Conservation (phyloP, 2,888 invertebrate species). For the Leptopilina myrica region DNA sequence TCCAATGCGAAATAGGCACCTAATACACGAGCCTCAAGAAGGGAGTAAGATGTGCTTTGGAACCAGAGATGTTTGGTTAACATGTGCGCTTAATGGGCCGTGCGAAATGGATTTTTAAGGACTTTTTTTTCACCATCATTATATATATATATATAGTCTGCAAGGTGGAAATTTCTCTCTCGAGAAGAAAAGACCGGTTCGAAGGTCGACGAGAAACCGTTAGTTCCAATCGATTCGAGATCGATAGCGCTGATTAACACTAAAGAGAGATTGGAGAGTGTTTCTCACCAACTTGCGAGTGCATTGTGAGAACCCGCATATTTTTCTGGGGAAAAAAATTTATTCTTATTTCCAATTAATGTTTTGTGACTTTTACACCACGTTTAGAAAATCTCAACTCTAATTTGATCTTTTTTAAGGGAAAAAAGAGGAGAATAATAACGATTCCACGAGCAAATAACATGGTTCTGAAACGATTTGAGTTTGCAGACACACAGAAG, state of each 20-base stretch:
- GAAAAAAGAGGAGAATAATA: not conserved
- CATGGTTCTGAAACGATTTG: slow-evolving; percentile 19
- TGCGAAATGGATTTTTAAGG: slow-evolving; percentile 72
- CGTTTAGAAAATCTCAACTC: not conserved
- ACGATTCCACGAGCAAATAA: slow-evolving; percentile 29
- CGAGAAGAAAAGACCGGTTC: slow-evolving; percentile 34
- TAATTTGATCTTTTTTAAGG: not conserved
- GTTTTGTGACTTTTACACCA: not conserved
- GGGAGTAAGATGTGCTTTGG: slow-evolving; percentile 53
- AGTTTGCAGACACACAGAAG: not conserved
- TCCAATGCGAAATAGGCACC: slow-evolving; percentile 3
- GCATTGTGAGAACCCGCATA: not conserved
- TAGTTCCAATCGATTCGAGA: slow-evolving; percentile 34
- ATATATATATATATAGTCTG: too few relatives aligned
- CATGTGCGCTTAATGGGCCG: slow-evolving; percentile 70
- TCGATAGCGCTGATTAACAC: slow-evolving; percentile 32
- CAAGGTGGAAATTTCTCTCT: slow-evolving; percentile 29
- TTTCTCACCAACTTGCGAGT: slow-evolving; percentile 15
- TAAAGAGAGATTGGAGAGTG: slow-evolving; percentile 19
- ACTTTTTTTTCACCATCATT: slow-evolving; percentile 57
- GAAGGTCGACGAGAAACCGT: slow-evolving; percentile 21
- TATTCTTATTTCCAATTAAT: not conserved
- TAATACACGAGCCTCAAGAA: not conserved
- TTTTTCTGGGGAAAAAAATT: too few relatives aligned
- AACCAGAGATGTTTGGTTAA: slow-evolving; percentile 66